phyloP scores from a whole-genome alignment of 2,797 vertebrate genomes.

The Sternotherus odoratus region DNA sequence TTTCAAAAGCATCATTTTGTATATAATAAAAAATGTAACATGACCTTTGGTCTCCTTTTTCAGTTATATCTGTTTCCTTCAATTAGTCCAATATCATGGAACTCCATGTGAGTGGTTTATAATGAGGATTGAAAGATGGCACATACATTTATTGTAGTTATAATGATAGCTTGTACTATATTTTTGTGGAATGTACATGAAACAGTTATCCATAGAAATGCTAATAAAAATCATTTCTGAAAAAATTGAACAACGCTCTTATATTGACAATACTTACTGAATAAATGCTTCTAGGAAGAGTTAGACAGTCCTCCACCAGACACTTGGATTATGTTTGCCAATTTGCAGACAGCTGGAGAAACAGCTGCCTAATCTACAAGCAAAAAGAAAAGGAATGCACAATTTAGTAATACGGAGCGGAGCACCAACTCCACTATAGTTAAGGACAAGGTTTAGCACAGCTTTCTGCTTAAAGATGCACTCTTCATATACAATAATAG shows the following conservation, averaged over 20 bases:
- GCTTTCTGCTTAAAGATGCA: neutral
- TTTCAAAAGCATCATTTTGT: slow-evolving; percentile 25
- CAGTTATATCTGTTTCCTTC: slow-evolving; percentile 32
- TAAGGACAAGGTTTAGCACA: neutral
- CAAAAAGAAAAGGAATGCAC: neutral
- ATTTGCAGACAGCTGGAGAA: slow-evolving; percentile 35
- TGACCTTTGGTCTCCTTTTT: slow-evolving; percentile 1
- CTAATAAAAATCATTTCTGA: slow-evolving; percentile 27
- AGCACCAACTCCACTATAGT: neutral
- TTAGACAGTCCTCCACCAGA: slow-evolving; percentile 29
- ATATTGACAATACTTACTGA: slow-evolving; percentile 25
- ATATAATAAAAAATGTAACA: slow-evolving; percentile 30
- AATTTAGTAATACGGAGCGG: neutral
- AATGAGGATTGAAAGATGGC: slow-evolving; percentile 14
- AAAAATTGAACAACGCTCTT: slow-evolving; percentile 38
- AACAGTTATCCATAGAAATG: slow-evolving; percentile 27
- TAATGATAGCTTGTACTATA: slow-evolving; percentile 24
- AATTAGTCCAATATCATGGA: slow-evolving; percentile 36
- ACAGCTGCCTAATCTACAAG: slow-evolving; percentile 6
- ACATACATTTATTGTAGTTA: slow-evolving; percentile 38
- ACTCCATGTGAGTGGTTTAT: slow-evolving; percentile 11
- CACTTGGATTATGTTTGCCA: slow-evolving; percentile 29
- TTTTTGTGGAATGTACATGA: slow-evolving; percentile 24
- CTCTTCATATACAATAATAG: neutral
- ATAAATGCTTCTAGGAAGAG: slow-evolving; percentile 34